These are phyloP conservation scores for Semotilus atromaculatus DNA, from an alignment of 2,797 vertebrate species.

Conservation along the genomic window DNA sequence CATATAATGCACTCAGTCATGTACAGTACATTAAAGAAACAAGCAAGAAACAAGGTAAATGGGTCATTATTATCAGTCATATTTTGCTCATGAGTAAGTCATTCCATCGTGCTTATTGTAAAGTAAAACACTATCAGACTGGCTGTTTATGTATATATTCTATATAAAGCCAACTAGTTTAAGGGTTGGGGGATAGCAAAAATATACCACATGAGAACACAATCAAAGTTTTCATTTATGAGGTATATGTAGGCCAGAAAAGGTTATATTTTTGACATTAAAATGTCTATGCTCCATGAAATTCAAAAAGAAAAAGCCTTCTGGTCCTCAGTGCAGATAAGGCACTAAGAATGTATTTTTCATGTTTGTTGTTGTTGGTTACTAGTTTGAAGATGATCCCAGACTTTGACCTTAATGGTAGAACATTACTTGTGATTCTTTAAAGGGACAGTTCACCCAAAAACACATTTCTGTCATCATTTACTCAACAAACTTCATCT, in stretches of 20 bases:
- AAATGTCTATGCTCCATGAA: neutral
- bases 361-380: neutral
- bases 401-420: neutral
- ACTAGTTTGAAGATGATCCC: neutral
- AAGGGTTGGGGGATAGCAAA: neutral
- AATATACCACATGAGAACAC: neutral
- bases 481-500: too few relatives aligned
- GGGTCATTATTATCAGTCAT: neutral
- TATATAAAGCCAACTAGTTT: neutral
- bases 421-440: neutral
- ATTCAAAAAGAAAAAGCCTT: slow-evolving; percentile 6
- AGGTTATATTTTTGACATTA: neutral
- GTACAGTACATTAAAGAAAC: neutral
- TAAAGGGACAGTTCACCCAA: neutral
- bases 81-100: too few relatives aligned
- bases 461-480: neutral
- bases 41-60: neutral
- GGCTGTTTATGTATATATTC: neutral
- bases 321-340: slow-evolving; percentile 6
- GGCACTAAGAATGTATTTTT: neutral
- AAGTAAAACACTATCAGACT: neutral
- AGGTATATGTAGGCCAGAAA: neutral
- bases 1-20: slow-evolving; percentile 6
- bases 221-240: neutral
- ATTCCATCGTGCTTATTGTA: neutral